A percentile compares a stretch with the other conserved stretches of the same genome.
These are phyloP conservation scores for Polymixis lichenea DNA, from an alignment of 2,888 invertebrate species.

Conservation along the genomic window DNA sequence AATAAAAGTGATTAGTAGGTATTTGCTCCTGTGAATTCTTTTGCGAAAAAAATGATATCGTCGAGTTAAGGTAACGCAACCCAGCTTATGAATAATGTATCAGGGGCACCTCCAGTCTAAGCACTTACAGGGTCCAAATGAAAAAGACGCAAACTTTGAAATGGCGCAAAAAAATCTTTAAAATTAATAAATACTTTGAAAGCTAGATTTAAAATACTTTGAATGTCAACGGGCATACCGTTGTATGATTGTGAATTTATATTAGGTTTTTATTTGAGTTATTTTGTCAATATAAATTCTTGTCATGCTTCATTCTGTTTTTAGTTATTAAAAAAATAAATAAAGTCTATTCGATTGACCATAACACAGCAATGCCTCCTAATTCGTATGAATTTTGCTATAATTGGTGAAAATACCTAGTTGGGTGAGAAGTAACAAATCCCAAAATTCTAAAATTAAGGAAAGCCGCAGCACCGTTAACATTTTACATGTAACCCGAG, in stretches of 20 bases:
- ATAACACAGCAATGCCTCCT: background rate
- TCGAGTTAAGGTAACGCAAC: constrained; percentile 58
- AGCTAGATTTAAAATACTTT: constrained; percentile 45
- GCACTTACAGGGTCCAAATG: constrained; percentile 64
- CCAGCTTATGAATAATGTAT: constrained; percentile 67
- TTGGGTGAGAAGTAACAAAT: background rate
- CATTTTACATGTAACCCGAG: constrained; percentile 48
- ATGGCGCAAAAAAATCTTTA: constrained; percentile 32
- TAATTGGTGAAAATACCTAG: background rate
- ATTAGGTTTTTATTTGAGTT: constrained; percentile 18
- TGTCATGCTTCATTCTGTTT: background rate
- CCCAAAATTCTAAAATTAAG: constrained; percentile 19
- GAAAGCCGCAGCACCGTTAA: constrained; percentile 2
- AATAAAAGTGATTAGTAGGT: constrained; percentile 55
- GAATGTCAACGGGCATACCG: constrained; percentile 14
- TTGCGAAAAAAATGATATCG: constrained; percentile 55
- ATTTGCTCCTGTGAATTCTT: constrained; percentile 48
- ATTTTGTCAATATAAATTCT: constrained; percentile 30
- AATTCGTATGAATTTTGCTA: background rate
- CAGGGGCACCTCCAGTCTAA: constrained; percentile 64
- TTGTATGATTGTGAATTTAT: constrained; percentile 24
- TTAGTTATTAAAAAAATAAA: background rate
- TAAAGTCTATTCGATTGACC: background rate
- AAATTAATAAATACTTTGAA: constrained; percentile 50
- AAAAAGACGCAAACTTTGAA: constrained; percentile 61